Evolutionary conservation across 2,113 vertebrate species (phyloP).

Genomic region (Macquaria ambigua): DNA sequence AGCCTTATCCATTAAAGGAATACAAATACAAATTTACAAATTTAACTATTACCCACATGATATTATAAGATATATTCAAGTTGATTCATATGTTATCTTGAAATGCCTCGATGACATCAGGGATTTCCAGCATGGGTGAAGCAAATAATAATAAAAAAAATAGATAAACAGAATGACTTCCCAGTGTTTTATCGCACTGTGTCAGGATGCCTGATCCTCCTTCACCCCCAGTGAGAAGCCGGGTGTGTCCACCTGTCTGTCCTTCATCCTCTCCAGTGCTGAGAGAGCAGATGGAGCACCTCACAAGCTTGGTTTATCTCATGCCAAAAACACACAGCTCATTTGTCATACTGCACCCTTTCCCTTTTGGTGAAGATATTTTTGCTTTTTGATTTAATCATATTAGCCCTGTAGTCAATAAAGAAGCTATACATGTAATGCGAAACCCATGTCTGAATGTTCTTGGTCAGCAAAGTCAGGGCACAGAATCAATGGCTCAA

Average conservation of each 20-base stretch:
- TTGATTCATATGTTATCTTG: not conserved
- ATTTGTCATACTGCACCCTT: conserved; percentile 2
- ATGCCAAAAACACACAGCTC: conserved; percentile 38
- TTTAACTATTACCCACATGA: not conserved
- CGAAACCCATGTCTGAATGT: conserved; percentile 43
- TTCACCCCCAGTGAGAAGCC: not conserved
- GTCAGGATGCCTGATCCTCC: conserved; percentile 7
- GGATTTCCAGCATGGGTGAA: not conserved
- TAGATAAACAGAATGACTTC: not conserved
- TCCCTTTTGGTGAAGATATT: not conserved
- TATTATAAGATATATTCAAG: not conserved
- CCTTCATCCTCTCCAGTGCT: conserved; percentile 8
- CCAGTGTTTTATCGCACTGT: conserved; percentile 17
- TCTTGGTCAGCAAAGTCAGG: conserved; percentile 60
- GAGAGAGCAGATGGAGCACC: conserved; percentile 46
- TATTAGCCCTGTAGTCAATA: conserved; percentile 27
- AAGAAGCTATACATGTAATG: conserved; percentile 39
- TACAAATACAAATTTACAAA: not conserved
- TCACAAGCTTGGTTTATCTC: conserved; percentile 14
- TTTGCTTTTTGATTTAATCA: conserved; percentile 32
- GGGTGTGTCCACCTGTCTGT: conserved; percentile 41
- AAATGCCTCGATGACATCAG: not conserved
- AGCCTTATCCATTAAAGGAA: not conserved
- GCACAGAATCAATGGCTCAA: conserved; percentile 35
- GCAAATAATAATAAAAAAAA: conserved; percentile 9